Evolutionary conservation across 92 coral and sea anemone species (phyloP).

Genomic region (Porites evermanni): DNA sequence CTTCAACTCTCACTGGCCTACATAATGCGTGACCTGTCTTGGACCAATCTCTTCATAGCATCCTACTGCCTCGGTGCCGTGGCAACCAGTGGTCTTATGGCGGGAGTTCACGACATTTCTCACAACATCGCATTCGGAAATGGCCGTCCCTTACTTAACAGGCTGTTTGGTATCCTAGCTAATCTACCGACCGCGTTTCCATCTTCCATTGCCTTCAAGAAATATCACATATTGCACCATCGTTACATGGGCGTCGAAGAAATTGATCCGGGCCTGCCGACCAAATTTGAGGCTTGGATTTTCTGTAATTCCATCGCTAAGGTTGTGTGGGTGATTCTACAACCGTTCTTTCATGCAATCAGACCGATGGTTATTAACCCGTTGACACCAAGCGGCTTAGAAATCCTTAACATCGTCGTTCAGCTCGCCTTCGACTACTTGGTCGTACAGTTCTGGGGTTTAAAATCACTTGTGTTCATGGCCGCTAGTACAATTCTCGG

Average conservation of each 20-base stretch:
- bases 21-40: conserved; percentile 46
- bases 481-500: conserved; percentile 60
- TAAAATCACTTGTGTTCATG: conserved; percentile 64
- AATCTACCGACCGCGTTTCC: conserved; percentile 65
- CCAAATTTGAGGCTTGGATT: conserved; percentile 61
- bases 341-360: conserved; percentile 61
- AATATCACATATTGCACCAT: conserved; percentile 67
- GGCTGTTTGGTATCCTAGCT: conserved; percentile 57
- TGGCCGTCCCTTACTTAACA: conserved; percentile 55
- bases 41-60: conserved; percentile 41
- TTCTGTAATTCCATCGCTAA: conserved; percentile 62
- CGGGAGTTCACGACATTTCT: conserved; percentile 65
- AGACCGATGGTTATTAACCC: conserved; percentile 67
- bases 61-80: conserved; percentile 61
- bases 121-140: conserved; percentile 73
- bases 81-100: conserved; percentile 51
- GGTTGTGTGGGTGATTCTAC: conserved; percentile 59
- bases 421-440: conserved; percentile 48
- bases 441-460: conserved; percentile 56
- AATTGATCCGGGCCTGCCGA: conserved; percentile 71
- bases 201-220: conserved; percentile 62
- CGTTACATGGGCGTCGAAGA: conserved; percentile 74
- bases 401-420: conserved; percentile 60
- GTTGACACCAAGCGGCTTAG: conserved; percentile 45
- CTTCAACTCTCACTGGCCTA: conserved; percentile 48